phyloP scores from a whole-genome alignment of 2,888 invertebrate species.

The Atrina japonica region DNA sequence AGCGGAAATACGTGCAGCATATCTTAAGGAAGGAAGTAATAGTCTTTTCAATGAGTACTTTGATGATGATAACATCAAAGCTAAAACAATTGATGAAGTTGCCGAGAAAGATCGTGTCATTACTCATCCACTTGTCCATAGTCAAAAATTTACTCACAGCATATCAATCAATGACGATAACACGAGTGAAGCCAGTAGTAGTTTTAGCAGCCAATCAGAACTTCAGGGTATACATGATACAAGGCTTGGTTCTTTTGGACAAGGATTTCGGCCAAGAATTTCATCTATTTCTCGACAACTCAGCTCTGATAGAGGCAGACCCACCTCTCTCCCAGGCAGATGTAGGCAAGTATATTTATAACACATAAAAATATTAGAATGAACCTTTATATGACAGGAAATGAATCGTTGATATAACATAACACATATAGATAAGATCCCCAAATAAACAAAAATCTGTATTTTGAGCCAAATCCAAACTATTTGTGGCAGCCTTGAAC shows the following conservation, averaged over 20 bases:
- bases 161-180: no score
- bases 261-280: conserved; percentile 45
- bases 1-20: conserved; percentile 57
- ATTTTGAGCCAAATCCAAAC: no score
- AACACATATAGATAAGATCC: no score
- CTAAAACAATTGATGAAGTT: conserved; percentile 71
- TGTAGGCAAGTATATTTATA: conserved; percentile 61
- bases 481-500: no score
- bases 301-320: conserved; percentile 53
- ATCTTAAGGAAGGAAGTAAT: conserved; percentile 65
- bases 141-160: no score
- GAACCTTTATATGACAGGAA: no score
- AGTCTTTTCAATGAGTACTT: conserved; percentile 78
- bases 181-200: conserved; percentile 1
- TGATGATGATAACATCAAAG: conserved; percentile 63
- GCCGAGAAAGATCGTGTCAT: conserved; percentile 59
- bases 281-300: conserved; percentile 62
- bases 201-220: conserved; percentile 8
- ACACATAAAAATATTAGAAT: not conserved
- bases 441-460: no score
- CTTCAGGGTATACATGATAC: conserved; percentile 35
- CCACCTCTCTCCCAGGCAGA: conserved; percentile 61
- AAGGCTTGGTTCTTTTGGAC: conserved; percentile 56
- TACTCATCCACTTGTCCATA: conserved; percentile 47
- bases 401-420: not conserved